Percentiles rank a stretch among this genome's conserved stretches.
Conservation (phyloP, 2,888 invertebrate species). For the Thyatira batis region DNA sequence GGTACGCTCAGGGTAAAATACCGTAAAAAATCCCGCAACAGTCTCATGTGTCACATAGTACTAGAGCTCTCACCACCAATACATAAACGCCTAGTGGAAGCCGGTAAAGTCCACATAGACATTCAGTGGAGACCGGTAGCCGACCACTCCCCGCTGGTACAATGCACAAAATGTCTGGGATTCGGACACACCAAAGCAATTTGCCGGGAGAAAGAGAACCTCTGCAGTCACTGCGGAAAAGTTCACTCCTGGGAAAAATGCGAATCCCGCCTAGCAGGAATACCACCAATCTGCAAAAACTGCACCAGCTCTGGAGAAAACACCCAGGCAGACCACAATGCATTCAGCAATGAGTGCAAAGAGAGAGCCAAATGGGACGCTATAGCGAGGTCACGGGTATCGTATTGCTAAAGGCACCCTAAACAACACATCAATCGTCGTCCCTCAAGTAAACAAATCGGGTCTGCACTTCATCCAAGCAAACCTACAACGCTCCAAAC, state of each 20-base stretch:
- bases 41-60: too few species aligned
- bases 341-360: conserved; percentile 1
- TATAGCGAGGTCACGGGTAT: conserved; percentile 19
- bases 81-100: too few species aligned
- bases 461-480: conserved; percentile 17
- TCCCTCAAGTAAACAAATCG: neutral
- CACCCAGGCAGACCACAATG: conserved; percentile 4
- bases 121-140: conserved; percentile 5
- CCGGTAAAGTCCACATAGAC: conserved; percentile 4
- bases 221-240: conserved; percentile 25
- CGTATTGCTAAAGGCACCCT: too few species aligned
- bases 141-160: conserved; percentile 21
- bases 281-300: neutral
- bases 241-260: conserved; percentile 14
- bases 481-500: conserved; percentile 24
- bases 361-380: conserved; percentile 22
- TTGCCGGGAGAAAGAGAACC: conserved; percentile 14
- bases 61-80: too few species aligned
- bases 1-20: too few species aligned
- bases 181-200: conserved; percentile 16
- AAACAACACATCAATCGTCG: conserved; percentile 15
- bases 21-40: too few species aligned
- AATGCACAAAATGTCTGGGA: conserved; percentile 21
- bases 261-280: neutral
- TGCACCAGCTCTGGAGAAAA: neutral